Evolutionary conservation across 2,797 vertebrate genomes (phyloP).

Genomic region (Anguilla obscura): DNA sequence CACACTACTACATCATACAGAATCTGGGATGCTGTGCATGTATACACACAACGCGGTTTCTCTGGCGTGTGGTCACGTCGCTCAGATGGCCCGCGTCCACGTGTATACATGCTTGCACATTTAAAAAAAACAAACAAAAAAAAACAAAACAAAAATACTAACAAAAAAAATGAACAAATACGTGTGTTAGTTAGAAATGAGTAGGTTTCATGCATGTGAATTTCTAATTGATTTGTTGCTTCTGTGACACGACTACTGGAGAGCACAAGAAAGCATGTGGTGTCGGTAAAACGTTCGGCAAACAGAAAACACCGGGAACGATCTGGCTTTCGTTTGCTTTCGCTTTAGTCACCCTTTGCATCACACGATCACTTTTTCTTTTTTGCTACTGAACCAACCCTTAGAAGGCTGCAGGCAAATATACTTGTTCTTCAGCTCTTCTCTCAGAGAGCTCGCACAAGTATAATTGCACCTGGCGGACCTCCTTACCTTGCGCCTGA

Average conservation of each 20-base stretch:
- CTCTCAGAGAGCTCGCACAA: conserved; percentile 48
- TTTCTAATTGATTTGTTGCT: conserved; percentile 43
- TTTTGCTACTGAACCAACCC: conserved; percentile 52
- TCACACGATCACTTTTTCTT: neutral
- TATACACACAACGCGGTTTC: neutral
- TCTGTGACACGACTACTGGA: conserved; percentile 38
- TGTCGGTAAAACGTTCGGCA: conserved; percentile 29
- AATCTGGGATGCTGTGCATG: neutral
- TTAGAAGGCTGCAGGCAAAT: conserved; percentile 65
- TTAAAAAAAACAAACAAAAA: conserved; percentile 3
- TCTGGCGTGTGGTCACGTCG: neutral
- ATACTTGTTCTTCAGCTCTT: conserved; percentile 53
- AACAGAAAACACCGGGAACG: conserved; percentile 29
- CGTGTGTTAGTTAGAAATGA: conserved; percentile 64
- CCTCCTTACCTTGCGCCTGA: conserved; percentile 54
- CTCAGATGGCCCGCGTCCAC: conserved; percentile 23
- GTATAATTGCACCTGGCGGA: conserved; percentile 58
- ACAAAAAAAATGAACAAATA: conserved; percentile 26
- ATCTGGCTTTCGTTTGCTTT: conserved; percentile 12
- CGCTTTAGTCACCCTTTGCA: neutral
- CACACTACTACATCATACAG: neutral
- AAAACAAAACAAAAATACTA: neutral
- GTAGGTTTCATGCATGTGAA: conserved; percentile 52
- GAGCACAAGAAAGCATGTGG: conserved; percentile 33
- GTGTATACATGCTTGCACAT: conserved; percentile 2